These are phyloP conservation scores for Cremastobaeus sp. DNA, from an alignment of 2,888 invertebrate genomes.

Conservation along the genomic window DNA sequence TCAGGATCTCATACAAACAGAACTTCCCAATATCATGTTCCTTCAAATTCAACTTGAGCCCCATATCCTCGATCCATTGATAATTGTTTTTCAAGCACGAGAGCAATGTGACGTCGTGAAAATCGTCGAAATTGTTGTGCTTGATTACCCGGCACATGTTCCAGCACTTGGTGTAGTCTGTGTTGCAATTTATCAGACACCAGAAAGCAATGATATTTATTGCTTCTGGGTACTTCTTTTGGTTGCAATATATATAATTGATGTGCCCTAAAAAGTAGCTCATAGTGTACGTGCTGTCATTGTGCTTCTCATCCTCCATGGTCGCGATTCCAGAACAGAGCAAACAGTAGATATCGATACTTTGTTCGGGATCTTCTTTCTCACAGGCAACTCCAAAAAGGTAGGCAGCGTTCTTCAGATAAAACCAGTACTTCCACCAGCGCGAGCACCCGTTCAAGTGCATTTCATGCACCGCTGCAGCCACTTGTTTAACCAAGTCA, in stretches of 20 bases:
- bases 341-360: constrained; percentile 14
- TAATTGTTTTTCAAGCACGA: constrained; percentile 66
- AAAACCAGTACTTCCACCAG: constrained; percentile 10
- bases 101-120: constrained; percentile 62
- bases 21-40: constrained; percentile 67
- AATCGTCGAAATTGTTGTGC: constrained; percentile 61
- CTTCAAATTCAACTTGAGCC: constrained; percentile 62
- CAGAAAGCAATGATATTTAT: constrained; percentile 68
- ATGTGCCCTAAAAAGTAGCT: constrained; percentile 60
- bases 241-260: constrained; percentile 61
- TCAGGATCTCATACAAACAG: constrained; percentile 68
- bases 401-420: constrained; percentile 7
- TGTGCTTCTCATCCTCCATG: constrained; percentile 1
- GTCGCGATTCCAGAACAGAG: constrained; percentile 21
- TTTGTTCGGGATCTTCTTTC: neutral
- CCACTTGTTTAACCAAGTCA: neutral
- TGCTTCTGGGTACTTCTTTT: constrained; percentile 67
- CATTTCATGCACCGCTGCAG: constrained; percentile 7
- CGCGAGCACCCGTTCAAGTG: neutral
- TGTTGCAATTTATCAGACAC: constrained; percentile 65
- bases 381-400: neutral
- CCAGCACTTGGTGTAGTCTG: constrained; percentile 67
- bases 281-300: constrained; percentile 51
- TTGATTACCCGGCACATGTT: constrained; percentile 72
- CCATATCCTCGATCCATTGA: constrained; percentile 62